Percentiles rank a stretch among this genome's conserved stretches.
These are phyloP conservation scores for Melospiza georgiana DNA, from an alignment of 2,113 vertebrate genomes.

Conservation along the genomic window DNA sequence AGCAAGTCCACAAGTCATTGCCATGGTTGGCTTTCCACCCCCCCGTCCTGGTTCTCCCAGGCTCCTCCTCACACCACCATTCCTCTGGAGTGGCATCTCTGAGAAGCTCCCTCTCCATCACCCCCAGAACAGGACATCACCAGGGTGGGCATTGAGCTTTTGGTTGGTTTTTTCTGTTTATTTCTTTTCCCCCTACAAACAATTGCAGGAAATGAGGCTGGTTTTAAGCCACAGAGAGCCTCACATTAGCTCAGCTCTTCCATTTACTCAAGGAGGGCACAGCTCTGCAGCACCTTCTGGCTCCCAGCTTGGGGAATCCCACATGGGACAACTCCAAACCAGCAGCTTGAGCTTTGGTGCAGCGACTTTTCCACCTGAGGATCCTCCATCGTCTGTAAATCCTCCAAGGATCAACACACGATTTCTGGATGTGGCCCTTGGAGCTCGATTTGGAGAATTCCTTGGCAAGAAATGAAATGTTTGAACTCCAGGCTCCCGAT, in stretches of 20 bases:
- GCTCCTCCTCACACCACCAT: not conserved
- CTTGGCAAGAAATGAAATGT: not conserved
- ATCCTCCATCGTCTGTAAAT: not conserved
- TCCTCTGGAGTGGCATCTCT: not conserved
- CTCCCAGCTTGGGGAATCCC: not conserved
- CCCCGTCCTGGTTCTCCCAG: not conserved
- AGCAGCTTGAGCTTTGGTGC: not conserved
- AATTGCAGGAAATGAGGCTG: not conserved
- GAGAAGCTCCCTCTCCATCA: not conserved
- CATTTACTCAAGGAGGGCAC: not conserved
- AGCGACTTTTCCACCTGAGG: not conserved
- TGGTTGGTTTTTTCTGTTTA: not conserved
- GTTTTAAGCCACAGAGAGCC: not conserved
- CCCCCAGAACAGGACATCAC: not conserved
- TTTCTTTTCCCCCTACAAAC: not conserved
- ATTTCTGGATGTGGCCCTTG: rapidly evolving
- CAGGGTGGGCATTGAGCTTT: not conserved
- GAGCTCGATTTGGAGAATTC: not conserved
- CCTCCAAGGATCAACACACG: rapidly evolving
- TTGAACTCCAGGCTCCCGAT: not conserved
- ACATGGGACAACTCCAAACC: not conserved
- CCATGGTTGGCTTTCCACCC: rapidly evolving
- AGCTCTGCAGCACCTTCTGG: rapidly evolving
- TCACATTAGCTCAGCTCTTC: rapidly evolving
- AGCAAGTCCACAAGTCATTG: rapidly evolving